Evolutionary conservation across 2,888 invertebrate species (phyloP), one percentile per base, ranked within the genome.

Genomic region (Eupithecia tripunctaria): DNA sequence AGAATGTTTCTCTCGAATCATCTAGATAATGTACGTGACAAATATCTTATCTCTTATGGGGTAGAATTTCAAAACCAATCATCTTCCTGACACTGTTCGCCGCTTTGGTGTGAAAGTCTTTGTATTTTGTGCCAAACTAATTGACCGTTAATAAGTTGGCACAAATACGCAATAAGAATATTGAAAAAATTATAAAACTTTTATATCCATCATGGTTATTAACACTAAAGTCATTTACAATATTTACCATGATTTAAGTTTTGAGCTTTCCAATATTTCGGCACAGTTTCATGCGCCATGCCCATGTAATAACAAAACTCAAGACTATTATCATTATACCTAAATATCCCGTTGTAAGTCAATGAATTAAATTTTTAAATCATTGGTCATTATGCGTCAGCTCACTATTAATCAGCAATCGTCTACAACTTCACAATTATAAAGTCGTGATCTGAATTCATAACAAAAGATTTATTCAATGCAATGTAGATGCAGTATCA

Each of bases 391-490:
- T 21, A 51, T 25, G 21, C 56, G 21, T 51, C 47, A 51, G 8
- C 47, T 51, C n/a, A 51, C 10, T 21, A 51, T 21, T 51, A 21
- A 51, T 51, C 21, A 51, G 47, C 10, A 10, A 51, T 51, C 10
- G 47, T 51, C n/a, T 51, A 10, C 47, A 47, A n/a, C 47, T 51
- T 51, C 47, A 51, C 47, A 51, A 10, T 51, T 51, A 51, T 51
- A 21, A 32, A 32, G 62, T 80, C 79, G 81, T 82, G 82, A 81
- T 82, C 82, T 79, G 84, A 83, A 83, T 86, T 80, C 60, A 82
- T 83, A 83, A 83, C 81, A 83, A 83, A 84, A 82, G 80, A 79
- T 83, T 85, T 83, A 86, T 84, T 82, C 82, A 85, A 83, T 72
- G 71, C 75, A 78, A 74, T 76, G 79, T 76, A 79, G 73, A 76